phyloP scores from a whole-genome alignment of 1,140 invertebrate species.

The Ridgeia piscesae region DNA sequence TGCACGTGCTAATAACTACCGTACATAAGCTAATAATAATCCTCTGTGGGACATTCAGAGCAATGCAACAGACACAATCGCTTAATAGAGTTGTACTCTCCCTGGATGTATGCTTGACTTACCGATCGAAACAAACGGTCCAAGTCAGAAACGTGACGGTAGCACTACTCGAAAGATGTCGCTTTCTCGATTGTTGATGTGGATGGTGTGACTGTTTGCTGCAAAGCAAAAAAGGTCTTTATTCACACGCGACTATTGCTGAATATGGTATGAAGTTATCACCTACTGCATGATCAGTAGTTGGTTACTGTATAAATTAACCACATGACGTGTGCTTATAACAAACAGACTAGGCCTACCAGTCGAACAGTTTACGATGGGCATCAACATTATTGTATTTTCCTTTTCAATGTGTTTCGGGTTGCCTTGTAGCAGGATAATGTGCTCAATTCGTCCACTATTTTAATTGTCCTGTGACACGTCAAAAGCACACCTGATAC shows the following conservation, averaged over 20 bases:
- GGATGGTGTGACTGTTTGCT: neutral
- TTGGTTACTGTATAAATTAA: neutral
- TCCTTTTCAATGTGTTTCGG: no score
- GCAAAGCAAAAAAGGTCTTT: neutral
- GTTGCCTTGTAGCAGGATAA: no score
- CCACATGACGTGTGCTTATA: neutral
- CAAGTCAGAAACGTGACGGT: neutral
- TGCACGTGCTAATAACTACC: no score
- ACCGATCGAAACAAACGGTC: neutral
- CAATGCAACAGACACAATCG: no score
- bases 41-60: no score
- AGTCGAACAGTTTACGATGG: no score
- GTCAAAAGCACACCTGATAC: no score
- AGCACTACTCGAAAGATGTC: neutral
- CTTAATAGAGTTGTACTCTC: no score
- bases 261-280: neutral
- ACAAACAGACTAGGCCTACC: neutral
- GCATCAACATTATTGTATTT: no score
- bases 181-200: neutral
- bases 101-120: neutral
- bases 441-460: no score
- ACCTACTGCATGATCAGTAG: neutral
- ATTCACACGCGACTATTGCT: neutral
- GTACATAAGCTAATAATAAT: no score
- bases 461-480: no score